phyloP scores from a whole-genome alignment of 2,113 vertebrate genomes.

The Vanacampus margaritifer region DNA sequence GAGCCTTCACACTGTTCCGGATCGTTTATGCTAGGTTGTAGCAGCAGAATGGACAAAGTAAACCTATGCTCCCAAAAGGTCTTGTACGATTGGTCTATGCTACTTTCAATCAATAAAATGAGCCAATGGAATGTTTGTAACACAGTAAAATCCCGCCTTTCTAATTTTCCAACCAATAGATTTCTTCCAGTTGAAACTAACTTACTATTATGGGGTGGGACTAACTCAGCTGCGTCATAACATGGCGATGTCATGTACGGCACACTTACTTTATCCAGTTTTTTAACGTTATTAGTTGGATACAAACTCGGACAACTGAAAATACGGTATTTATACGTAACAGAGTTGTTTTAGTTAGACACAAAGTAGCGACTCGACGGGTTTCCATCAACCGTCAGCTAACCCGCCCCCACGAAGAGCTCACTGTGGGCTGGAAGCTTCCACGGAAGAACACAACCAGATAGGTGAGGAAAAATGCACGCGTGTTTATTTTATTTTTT shows the following conservation, averaged over 20 bases:
- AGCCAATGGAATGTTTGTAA: not conserved
- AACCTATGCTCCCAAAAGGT: not conserved
- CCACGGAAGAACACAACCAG: slow-evolving; percentile 36
- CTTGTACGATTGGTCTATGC: not conserved
- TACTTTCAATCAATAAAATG: not conserved
- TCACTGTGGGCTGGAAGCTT: slow-evolving; percentile 48
- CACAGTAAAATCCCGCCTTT: not conserved
- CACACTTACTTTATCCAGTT: not conserved
- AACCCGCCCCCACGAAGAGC: slow-evolving; percentile 9
- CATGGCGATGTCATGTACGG: slow-evolving; percentile 17
- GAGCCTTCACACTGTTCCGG: slow-evolving; percentile 18
- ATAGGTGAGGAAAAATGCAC: slow-evolving; percentile 47
- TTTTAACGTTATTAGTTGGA: slow-evolving; percentile 1
- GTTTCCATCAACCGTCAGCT: not conserved
- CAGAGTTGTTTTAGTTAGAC: not conserved
- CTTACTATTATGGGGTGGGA: slow-evolving; percentile 20
- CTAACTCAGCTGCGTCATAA: slow-evolving; percentile 38
- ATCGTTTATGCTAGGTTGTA: not conserved
- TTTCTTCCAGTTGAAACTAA: not conserved
- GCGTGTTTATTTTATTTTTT: slow-evolving; percentile 7
- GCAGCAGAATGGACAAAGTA: not conserved
- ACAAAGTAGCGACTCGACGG: not conserved
- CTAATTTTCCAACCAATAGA: not conserved
- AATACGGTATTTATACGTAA: not conserved
- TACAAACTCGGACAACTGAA: not conserved